Base-by-base conservation (phyloP, 2,888 invertebrate species). In the Abrostola tripartita region DNA sequence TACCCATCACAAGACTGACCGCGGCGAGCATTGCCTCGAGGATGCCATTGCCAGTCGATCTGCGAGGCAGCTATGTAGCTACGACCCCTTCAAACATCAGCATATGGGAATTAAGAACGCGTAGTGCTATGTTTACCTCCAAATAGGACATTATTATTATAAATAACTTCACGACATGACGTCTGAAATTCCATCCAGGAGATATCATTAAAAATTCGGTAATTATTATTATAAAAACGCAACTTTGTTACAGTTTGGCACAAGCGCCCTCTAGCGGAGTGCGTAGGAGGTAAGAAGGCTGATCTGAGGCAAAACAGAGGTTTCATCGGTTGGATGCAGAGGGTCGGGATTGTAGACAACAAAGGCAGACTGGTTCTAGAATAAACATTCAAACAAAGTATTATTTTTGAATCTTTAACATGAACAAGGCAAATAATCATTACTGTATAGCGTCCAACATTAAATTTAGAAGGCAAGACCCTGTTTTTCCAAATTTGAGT, bases 311-410 rank as follows among this genome's bases (percentile, higher is more conserved):
- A 91, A 2, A 94, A 91, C 62, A 79, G 91, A 14, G 88, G 87
- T 0, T 94, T 94, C 66, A 90, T 94, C 0, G 86, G 85, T 0
- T 94, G 94, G 94, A 90, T 94, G 92, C 93, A 91, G 12, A 66
- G 87, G 0, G 85, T 89, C 0, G 94, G 94, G 0, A 89, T 94
- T 0, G 85, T 94, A 0, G 92, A 94, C 36, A 85, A 78, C 0
- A 90, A 80, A 55, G 94, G 94, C 0, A 79, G 83, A 42, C 74
- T 93, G 0, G 78, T 79, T 0, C 42, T 88, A 0, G 75, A 85
- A 11, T 88, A 81, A 75, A 47, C 24, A 8, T 42, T 6, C 8
- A 5, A 14, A 44, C 1, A 42, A 12, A 12, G 5, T 40, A 40
- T 40, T 11, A 11, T 9, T 9, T 4, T 10, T 40, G 11, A 11